Conservation (phyloP, 1,140 invertebrate species). For the Apis florea region DNA sequence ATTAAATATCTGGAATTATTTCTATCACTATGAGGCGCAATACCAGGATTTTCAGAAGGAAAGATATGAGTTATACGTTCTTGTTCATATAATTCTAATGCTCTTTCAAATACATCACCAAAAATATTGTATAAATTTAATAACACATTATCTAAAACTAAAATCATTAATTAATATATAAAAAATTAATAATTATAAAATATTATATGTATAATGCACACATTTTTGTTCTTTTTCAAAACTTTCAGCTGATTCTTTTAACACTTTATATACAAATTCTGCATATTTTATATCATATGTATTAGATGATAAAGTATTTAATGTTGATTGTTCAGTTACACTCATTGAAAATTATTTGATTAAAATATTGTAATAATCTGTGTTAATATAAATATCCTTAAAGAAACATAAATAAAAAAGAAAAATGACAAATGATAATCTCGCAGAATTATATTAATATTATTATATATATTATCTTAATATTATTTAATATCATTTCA, state of each 20-base stretch:
- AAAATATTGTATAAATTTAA: conserved; percentile 81
- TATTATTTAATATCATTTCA: not conserved
- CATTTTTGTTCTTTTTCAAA: conserved; percentile 69
- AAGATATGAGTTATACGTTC: conserved; percentile 76
- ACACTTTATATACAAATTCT: conserved; percentile 42
- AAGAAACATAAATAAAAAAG: conserved; percentile 9
- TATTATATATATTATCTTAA: not conserved
- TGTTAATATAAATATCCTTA: not conserved
- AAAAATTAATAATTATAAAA: not conserved
- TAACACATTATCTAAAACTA: conserved; percentile 81
- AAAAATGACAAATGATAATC: not conserved
- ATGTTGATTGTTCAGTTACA: conserved; percentile 13
- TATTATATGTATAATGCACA: conserved; percentile 42
- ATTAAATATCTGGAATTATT: conserved; percentile 73
- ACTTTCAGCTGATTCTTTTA: conserved; percentile 62
- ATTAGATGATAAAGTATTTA: not conserved
- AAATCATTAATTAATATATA: conserved; percentile 20
- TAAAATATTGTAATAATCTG: not conserved
- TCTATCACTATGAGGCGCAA: conserved; percentile 69
- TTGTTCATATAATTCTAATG: conserved; percentile 83
- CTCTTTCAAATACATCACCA: conserved; percentile 81
- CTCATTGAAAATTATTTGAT: conserved; percentile 28
- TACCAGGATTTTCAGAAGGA: conserved; percentile 69
- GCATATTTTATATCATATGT: conserved; percentile 46
- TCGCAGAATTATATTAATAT: not conserved